A percentile compares a stretch with the other conserved stretches of the same genome.
Conservation (phyloP, 2,113 vertebrate species). For the Thymallus thymallus region DNA sequence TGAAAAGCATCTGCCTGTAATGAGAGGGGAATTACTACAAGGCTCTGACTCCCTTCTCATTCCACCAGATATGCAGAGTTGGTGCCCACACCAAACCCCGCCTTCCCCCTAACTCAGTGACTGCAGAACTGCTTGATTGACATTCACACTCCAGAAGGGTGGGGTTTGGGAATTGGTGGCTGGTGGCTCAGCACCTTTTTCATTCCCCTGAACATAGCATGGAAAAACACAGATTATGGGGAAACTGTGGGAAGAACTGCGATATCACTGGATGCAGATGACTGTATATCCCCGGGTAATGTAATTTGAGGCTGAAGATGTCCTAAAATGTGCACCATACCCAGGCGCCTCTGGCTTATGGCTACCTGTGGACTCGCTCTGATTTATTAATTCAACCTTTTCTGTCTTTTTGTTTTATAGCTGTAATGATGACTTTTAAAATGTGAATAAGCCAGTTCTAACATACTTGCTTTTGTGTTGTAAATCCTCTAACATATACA, state of each 20-base stretch:
- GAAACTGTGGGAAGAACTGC: slow-evolving; percentile 27
- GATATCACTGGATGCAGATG: slow-evolving; percentile 14
- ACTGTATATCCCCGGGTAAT: neutral
- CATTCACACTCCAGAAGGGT: slow-evolving; percentile 20
- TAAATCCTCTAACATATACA: slow-evolving; percentile 44
- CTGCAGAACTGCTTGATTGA: slow-evolving; percentile 52
- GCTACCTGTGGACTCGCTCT: slow-evolving; percentile 29
- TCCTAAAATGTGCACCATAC: neutral
- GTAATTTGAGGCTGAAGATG: no score
- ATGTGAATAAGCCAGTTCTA: slow-evolving; percentile 44
- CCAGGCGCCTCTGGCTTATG: neutral
- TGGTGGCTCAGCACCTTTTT: slow-evolving; percentile 49
- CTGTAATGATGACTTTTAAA: slow-evolving; percentile 45
- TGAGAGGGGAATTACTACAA: slow-evolving; percentile 32
- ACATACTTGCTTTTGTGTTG: slow-evolving; percentile 40
- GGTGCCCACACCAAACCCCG: slow-evolving; percentile 35
- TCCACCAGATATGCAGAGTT: slow-evolving; percentile 27
- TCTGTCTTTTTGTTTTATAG: slow-evolving; percentile 47
- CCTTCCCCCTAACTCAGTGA: slow-evolving; percentile 26
- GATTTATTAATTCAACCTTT: slow-evolving; percentile 33
- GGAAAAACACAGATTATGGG: slow-evolving; percentile 43
- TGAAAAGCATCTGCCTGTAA: slow-evolving; percentile 1
- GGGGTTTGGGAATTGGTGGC: slow-evolving; percentile 32
- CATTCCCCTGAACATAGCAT: slow-evolving; percentile 63
- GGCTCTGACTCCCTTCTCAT: slow-evolving; percentile 24